These are phyloP conservation scores for Zoanthus gigantus DNA, from an alignment of 92 coral and sea anemone species.

Conservation along the genomic window DNA sequence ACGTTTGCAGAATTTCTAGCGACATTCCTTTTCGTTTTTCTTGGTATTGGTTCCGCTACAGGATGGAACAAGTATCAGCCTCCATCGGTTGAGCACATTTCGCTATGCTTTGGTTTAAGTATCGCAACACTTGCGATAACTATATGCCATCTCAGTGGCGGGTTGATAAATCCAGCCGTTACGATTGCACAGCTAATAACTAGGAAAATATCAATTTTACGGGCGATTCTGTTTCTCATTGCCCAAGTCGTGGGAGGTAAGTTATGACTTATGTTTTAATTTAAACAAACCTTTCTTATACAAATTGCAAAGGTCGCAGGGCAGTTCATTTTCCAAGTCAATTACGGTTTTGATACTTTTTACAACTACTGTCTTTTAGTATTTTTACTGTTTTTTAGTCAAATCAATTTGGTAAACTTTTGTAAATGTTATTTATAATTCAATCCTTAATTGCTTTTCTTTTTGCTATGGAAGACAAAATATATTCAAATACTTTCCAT, in stretches of 20 bases:
- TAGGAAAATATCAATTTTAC: conserved; percentile 71
- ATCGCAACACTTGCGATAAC: conserved; percentile 87
- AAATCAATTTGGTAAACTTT: not conserved
- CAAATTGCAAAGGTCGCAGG: too few relatives aligned
- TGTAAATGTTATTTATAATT: not conserved
- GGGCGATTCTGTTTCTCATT: conserved; percentile 80
- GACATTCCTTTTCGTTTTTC: conserved; percentile 88
- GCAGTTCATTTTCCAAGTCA: too few relatives aligned
- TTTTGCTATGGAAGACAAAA: not conserved
- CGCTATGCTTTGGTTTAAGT: conserved; percentile 88
- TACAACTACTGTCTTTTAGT: too few relatives aligned
- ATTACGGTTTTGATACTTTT: too few relatives aligned
- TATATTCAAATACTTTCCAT: not conserved
- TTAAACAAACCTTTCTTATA: not conserved
- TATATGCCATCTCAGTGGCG: conserved; percentile 89
- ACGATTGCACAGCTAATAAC: conserved; percentile 82
- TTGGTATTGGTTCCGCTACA: conserved; percentile 89
- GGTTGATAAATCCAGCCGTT: conserved; percentile 96
- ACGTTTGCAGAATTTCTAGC: conserved; percentile 82
- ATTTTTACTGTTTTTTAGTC: not conserved
- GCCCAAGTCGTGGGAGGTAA: conserved; percentile 92
- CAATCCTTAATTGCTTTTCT: not conserved
- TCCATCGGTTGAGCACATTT: conserved; percentile 82
- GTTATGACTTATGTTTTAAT: not conserved
- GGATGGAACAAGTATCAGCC: conserved; percentile 75